A percentile compares a stretch with the other conserved stretches of the same genome.
Evolutionary conservation across 2,888 invertebrate species (phyloP).

Genomic region (Drosophila subquinaria): DNA sequence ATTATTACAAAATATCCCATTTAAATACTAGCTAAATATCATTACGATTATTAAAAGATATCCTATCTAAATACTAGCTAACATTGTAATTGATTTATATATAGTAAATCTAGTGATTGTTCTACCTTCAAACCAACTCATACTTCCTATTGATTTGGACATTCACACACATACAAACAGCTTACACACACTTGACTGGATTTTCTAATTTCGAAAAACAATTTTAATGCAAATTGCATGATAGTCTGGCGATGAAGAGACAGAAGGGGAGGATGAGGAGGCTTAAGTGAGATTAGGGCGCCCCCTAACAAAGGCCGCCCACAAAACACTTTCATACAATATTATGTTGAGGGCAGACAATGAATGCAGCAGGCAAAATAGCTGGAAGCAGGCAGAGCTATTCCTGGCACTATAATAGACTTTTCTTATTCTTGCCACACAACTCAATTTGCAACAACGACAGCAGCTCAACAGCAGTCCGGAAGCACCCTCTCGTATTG

Average conservation of each 20-base stretch:
- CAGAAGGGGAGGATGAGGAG: background rate
- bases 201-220: constrained; percentile 73
- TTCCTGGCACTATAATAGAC: constrained; percentile 78
- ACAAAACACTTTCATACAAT: constrained; percentile 48
- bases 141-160: background rate
- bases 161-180: background rate
- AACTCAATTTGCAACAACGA: constrained; percentile 74
- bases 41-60: too few relatives aligned
- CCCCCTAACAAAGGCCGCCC: constrained; percentile 68
- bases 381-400: constrained; percentile 69
- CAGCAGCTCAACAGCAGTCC: constrained; percentile 6
- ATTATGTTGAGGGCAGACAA: constrained; percentile 66
- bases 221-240: constrained; percentile 73
- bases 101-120: background rate
- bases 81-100: background rate
- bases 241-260: constrained; percentile 12
- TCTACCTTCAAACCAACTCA: background rate
- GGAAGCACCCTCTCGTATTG: constrained; percentile 2
- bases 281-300: constrained; percentile 8
- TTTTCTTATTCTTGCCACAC: constrained; percentile 79
- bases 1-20: too few relatives aligned
- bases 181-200: constrained; percentile 53
- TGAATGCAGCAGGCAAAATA: constrained; percentile 53
- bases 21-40: too few relatives aligned
- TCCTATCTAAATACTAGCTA: background rate